Evolutionary conservation across 2,113 vertebrate genomes (phyloP).

Genomic region (Pagrus major): DNA sequence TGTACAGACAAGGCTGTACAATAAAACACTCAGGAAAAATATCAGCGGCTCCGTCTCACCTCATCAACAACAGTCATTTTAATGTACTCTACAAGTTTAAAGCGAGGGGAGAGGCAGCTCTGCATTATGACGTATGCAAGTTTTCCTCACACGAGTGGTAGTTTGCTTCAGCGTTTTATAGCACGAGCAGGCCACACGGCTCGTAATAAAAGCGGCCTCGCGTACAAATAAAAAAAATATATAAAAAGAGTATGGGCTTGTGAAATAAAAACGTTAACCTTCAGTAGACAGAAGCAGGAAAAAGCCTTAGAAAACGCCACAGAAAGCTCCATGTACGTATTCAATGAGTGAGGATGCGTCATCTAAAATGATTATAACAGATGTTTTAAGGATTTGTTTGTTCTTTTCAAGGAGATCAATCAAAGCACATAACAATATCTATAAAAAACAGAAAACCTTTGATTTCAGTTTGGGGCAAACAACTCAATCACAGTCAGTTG

Average conservation of each 20-base stretch:
- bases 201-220: background rate
- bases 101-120: background rate
- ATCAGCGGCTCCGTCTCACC: constrained; percentile 1
- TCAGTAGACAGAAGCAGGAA: background rate
- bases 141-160: too few species aligned
- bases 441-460: background rate
- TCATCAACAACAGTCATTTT: constrained; percentile 1
- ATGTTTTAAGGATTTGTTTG: background rate
- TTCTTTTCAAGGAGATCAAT: background rate
- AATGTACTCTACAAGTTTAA: background rate
- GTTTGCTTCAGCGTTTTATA: background rate
- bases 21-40: background rate
- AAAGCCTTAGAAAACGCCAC: too few species aligned
- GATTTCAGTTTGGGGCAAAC: background rate
- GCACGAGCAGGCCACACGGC: background rate
- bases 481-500: background rate
- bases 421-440: background rate
- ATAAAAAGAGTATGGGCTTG: too few species aligned
- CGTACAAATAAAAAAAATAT: too few species aligned
- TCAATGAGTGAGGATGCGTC: too few species aligned
- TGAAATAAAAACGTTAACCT: background rate
- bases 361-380: too few species aligned
- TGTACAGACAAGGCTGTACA: background rate
- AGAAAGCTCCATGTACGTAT: too few species aligned
- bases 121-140: background rate